phyloP scores from a whole-genome alignment of 2,113 vertebrate species.

The Python bivittatus region DNA sequence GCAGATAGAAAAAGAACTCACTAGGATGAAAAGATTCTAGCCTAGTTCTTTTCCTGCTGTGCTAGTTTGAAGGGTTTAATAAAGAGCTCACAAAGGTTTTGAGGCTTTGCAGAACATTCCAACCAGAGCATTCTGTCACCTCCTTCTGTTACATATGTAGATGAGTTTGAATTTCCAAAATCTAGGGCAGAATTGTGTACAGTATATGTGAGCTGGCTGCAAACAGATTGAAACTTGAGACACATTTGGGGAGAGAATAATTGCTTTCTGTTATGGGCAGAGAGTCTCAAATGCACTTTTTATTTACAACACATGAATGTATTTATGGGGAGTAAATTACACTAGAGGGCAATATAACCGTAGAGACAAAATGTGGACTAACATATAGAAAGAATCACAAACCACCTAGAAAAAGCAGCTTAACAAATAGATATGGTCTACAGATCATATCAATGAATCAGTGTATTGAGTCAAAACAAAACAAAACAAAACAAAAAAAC shows the following conservation, averaged over 20 bases:
- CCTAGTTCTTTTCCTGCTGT: background rate
- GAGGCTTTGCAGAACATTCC: background rate
- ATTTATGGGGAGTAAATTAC: background rate
- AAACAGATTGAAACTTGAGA: background rate
- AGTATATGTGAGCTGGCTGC: background rate
- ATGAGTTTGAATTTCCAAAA: background rate
- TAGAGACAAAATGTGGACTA: background rate
- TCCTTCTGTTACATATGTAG: background rate
- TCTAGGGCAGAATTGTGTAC: background rate
- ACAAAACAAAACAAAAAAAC: no score
- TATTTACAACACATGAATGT: background rate
- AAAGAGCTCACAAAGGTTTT: background rate
- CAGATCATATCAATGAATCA: background rate
- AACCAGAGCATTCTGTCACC: background rate
- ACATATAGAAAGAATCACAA: background rate
- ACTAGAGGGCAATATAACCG: background rate
- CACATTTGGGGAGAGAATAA: background rate
- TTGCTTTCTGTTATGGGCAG: background rate
- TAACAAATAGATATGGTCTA: background rate
- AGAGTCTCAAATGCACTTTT: background rate
- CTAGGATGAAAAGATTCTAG: background rate
- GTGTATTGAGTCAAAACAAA: background rate
- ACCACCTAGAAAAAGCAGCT: background rate
- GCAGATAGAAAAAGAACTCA: background rate
- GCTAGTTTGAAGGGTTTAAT: background rate